phyloP scores from a whole-genome alignment of 2,888 invertebrate genomes.

The Corythucha ciliata region DNA sequence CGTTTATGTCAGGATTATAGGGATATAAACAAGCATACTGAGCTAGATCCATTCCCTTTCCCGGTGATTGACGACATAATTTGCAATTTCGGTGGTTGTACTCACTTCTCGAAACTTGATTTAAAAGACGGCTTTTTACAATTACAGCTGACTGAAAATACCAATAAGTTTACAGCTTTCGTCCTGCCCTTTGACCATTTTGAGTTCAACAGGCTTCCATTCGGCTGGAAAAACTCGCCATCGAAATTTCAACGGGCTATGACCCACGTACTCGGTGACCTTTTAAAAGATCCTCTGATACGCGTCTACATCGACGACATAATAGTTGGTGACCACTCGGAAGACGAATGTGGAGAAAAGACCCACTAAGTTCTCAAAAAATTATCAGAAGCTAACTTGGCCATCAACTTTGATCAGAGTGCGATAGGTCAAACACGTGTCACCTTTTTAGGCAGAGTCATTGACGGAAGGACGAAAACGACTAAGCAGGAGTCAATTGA shows the following conservation, averaged over 20 bases:
- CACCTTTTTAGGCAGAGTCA: neutral
- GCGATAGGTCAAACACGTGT: neutral
- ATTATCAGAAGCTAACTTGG: neutral
- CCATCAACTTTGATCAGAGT: neutral
- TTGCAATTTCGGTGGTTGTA: too few species aligned
- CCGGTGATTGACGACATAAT: too few species aligned
- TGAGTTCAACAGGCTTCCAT: constrained; percentile 7
- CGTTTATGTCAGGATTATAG: too few species aligned
- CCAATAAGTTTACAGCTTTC: too few species aligned
- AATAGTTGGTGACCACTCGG: neutral
- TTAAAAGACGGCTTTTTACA: too few species aligned
- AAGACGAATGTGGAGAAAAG: too few species aligned
- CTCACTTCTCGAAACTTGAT: too few species aligned
- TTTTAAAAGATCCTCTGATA: neutral
- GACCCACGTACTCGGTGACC: neutral
- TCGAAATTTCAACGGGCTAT: constrained; percentile 4
- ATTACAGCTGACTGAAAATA: too few species aligned
- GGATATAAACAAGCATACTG: too few species aligned
- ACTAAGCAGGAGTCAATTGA: constrained; percentile 4
- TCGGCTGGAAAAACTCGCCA: constrained; percentile 12
- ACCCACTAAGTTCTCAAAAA: neutral
- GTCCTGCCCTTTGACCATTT: constrained; percentile 3
- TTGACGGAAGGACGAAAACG: constrained; percentile 1
- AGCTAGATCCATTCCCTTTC: too few species aligned
- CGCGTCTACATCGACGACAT: constrained; percentile 7